A percentile compares a stretch with the other conserved stretches of the same genome.
phyloP scores from a whole-genome alignment of 1,140 invertebrate species.

The Eriosoma lanigerum region DNA sequence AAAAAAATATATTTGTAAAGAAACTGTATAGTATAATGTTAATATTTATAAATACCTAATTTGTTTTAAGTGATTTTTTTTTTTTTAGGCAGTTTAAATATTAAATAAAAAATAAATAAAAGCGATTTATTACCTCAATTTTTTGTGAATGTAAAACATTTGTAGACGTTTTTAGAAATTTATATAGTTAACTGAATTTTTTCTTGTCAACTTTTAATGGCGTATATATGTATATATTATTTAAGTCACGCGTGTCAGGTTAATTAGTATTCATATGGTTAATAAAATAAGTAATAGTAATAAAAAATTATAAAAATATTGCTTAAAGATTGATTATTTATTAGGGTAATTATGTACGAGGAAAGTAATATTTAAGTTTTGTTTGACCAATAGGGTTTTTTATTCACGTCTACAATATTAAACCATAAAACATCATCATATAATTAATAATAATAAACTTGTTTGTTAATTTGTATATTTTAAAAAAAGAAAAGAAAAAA shows the following conservation, averaged over 20 bases:
- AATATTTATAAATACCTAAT: slow-evolving; percentile 50
- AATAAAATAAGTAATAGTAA: slow-evolving; percentile 25
- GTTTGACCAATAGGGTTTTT: slow-evolving; percentile 48
- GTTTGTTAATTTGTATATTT: slow-evolving; percentile 47
- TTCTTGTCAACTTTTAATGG: slow-evolving; percentile 44
- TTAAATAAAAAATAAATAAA: slow-evolving; percentile 27
- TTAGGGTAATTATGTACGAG: slow-evolving; percentile 48
- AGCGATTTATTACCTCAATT: slow-evolving; percentile 48
- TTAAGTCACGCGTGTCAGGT: slow-evolving; percentile 48
- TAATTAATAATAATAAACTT: not conserved
- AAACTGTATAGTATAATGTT: slow-evolving; percentile 41
- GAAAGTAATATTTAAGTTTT: slow-evolving; percentile 44
- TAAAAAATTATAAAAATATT: slow-evolving; percentile 19
- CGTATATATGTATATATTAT: slow-evolving; percentile 42
- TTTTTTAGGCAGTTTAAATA: slow-evolving; percentile 17
- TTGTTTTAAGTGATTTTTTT: slow-evolving; percentile 50
- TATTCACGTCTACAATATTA: slow-evolving; percentile 28
- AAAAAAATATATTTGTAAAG: slow-evolving; percentile 25
- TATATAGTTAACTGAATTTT: slow-evolving; percentile 37
- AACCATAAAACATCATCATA: slow-evolving; percentile 1
- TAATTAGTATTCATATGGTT: slow-evolving; percentile 40
- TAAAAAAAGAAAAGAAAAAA: not conserved
- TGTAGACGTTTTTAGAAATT: slow-evolving; percentile 44
- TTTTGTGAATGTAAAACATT: slow-evolving; percentile 36
- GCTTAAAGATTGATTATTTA: slow-evolving; percentile 50